phyloP scores from a whole-genome alignment of 1,140 invertebrate genomes.

The Teleopsis dalmanni region DNA sequence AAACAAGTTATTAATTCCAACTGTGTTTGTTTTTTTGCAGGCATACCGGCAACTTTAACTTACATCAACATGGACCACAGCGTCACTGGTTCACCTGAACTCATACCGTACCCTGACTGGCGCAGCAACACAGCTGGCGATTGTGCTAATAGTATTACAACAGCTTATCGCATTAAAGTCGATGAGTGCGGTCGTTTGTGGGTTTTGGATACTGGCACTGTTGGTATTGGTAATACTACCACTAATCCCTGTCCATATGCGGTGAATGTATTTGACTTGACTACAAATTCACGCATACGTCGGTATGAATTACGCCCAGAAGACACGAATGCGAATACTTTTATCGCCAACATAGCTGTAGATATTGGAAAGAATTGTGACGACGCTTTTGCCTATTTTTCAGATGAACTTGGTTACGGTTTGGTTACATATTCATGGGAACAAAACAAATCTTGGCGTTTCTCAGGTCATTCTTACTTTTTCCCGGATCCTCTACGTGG shows the following conservation, averaged over 20 bases:
- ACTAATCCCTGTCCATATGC: slow-evolving; percentile 65
- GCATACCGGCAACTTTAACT: slow-evolving; percentile 72
- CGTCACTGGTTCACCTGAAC: slow-evolving; percentile 57
- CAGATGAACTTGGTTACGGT: slow-evolving; percentile 73
- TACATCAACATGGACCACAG: slow-evolving; percentile 61
- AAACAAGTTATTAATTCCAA: no score
- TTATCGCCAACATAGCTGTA: slow-evolving; percentile 74
- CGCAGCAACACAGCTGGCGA: slow-evolving; percentile 63
- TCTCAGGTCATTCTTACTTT: slow-evolving; percentile 64
- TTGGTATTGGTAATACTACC: slow-evolving; percentile 67
- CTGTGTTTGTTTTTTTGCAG: slow-evolving; percentile 42
- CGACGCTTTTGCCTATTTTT: slow-evolving; percentile 70
- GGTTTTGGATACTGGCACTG: slow-evolving; percentile 73
- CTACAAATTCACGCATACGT: slow-evolving; percentile 60
- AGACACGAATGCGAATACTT: slow-evolving; percentile 66
- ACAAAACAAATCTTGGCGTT: slow-evolving; percentile 67
- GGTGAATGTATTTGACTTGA: slow-evolving; percentile 67
- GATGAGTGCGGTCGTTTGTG: slow-evolving; percentile 70
- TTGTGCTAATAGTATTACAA: slow-evolving; percentile 64
- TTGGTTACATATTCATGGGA: slow-evolving; percentile 69
- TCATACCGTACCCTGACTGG: slow-evolving; percentile 71
- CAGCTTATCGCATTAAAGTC: slow-evolving; percentile 65
- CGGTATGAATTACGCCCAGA: slow-evolving; percentile 61
- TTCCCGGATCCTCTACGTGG: slow-evolving; percentile 69
- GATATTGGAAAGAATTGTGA: slow-evolving; percentile 67